Evolutionary conservation across 2,888 invertebrate species (phyloP).

Genomic region (Rhingia campestris): DNA sequence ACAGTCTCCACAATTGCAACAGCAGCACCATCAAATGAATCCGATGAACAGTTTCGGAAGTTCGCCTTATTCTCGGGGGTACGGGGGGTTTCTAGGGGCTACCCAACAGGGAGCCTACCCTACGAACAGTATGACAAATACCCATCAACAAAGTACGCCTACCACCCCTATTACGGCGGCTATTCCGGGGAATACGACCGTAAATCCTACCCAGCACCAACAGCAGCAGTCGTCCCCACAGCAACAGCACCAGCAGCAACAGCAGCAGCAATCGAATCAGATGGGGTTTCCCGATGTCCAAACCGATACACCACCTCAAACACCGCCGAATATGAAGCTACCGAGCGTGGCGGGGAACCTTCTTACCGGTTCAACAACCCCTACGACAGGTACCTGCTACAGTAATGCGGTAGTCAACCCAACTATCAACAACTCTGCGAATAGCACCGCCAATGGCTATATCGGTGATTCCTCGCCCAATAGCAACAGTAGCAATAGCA

Average conservation of each 20-base stretch:
- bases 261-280: conserved; percentile 80
- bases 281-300: conserved; percentile 94
- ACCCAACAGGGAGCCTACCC: conserved; percentile 77
- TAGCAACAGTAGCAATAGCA: conserved; percentile 73
- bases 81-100: conserved; percentile 87
- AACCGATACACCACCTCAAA: conserved; percentile 95
- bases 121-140: conserved; percentile 80
- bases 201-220: conserved; percentile 75
- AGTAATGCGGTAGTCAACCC: conserved; percentile 76
- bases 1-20: conserved; percentile 77
- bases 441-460: conserved; percentile 74
- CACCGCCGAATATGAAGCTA: conserved; percentile 96
- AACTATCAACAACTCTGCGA: conserved; percentile 75
- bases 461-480: conserved; percentile 73
- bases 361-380: conserved; percentile 86
- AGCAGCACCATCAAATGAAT: conserved; percentile 77
- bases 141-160: conserved; percentile 79
- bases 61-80: conserved; percentile 85
- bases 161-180: conserved; percentile 79
- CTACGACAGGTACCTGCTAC: conserved; percentile 84
- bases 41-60: conserved; percentile 83
- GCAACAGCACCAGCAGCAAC: conserved; percentile 77
- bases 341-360: conserved; percentile 90
- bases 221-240: conserved; percentile 76
- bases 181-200: conserved; percentile 76